Conservation (phyloP, 2,797 vertebrate species). For the Oreochromis mossambicus region DNA sequence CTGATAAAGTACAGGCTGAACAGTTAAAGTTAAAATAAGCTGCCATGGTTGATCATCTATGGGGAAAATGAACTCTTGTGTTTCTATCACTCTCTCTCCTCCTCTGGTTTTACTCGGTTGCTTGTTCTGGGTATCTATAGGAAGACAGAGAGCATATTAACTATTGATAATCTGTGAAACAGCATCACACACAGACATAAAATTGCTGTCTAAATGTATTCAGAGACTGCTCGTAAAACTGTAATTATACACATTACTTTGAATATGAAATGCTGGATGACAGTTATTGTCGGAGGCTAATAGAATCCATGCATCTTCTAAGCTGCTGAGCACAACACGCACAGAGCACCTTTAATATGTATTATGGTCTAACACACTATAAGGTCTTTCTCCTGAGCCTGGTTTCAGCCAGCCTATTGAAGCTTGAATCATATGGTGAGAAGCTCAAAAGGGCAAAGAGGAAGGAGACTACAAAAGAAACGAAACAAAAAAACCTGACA, state of each 20-base stretch:
- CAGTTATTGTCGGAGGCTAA: conserved; percentile 63
- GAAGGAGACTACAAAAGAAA: background rate
- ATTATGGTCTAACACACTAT: background rate
- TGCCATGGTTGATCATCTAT: background rate
- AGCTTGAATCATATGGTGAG: background rate
- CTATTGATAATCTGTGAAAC: conserved; percentile 66
- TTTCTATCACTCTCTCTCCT: background rate
- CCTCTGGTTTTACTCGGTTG: background rate
- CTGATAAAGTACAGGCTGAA: background rate
- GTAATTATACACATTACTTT: conserved; percentile 68
- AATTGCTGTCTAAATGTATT: conserved; percentile 66
- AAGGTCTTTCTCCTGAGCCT: background rate
- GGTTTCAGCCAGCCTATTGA: background rate
- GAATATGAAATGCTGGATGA: conserved; percentile 64
- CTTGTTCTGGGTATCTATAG: conserved; percentile 18
- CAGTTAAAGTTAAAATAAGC: background rate
- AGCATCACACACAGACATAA: conserved; percentile 58
- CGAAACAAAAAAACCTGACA: background rate
- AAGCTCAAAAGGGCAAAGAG: background rate
- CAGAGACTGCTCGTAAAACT: conserved; percentile 58
- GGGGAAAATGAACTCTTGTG: background rate
- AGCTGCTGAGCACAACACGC: conserved; percentile 23
- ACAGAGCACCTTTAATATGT: background rate
- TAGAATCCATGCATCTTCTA: conserved; percentile 55
- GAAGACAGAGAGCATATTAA: conserved; percentile 58